These are phyloP conservation scores for Mesorhabditis sp. DNA, from an alignment of 2,888 invertebrate genomes.

Conservation along the genomic window DNA sequence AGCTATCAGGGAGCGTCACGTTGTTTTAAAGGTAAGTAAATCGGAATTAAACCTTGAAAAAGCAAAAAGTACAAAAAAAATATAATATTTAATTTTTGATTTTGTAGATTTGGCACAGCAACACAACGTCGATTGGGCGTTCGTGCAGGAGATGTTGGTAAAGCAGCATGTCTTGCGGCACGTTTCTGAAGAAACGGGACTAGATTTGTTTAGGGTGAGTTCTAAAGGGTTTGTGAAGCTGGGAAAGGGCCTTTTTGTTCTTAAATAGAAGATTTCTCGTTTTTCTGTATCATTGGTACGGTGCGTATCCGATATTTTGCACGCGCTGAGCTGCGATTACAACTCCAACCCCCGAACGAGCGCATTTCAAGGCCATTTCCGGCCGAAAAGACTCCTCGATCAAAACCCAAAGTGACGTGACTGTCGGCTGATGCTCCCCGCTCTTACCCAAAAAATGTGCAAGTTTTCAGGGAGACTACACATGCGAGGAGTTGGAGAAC, in stretches of 20 bases:
- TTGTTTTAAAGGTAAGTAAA: too few relatives aligned
- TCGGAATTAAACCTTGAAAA: too few relatives aligned
- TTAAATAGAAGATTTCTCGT: neutral
- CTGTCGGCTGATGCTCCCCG: neutral
- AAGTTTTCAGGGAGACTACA: neutral
- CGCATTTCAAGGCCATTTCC: too few relatives aligned
- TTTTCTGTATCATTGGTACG: neutral
- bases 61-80: too few relatives aligned
- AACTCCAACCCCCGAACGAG: too few relatives aligned
- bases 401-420: neutral
- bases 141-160: neutral
- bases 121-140: constrained; percentile 6
- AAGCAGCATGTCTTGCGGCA: neutral
- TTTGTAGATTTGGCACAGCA: neutral
- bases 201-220: neutral
- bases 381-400: neutral
- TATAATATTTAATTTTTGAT: too few relatives aligned
- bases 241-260: too few relatives aligned
- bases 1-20: too few relatives aligned
- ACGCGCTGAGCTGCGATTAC: neutral
- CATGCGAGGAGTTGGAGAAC: constrained; percentile 4
- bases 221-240: too few relatives aligned
- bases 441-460: too few relatives aligned
- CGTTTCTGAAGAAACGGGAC: neutral
- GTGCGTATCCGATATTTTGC: neutral